phyloP scores from a whole-genome alignment of 2,797 vertebrate species.

The Poeciliopsis presidionis region DNA sequence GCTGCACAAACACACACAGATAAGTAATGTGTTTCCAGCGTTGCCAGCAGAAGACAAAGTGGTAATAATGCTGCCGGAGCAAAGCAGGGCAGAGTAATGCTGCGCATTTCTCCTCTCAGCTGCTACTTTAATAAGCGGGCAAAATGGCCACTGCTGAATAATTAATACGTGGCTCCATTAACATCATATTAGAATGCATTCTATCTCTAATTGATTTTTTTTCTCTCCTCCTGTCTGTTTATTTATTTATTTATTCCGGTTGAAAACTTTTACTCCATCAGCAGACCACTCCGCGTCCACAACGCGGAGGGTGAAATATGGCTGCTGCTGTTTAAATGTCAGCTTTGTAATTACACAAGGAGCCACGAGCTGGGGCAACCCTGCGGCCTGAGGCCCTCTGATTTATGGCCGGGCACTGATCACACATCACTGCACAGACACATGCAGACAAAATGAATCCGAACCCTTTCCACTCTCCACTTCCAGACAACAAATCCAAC shows the following conservation, averaged over 20 bases:
- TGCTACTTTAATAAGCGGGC: conserved; percentile 85
- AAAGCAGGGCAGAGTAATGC: conserved; percentile 71
- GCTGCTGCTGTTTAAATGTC: conserved; percentile 82
- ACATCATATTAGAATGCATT: conserved; percentile 86
- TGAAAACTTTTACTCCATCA: conserved; percentile 77
- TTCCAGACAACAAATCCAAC: conserved; percentile 25
- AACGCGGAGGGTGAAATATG: conserved; percentile 74
- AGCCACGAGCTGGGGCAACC: conserved; percentile 70
- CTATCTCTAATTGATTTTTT: conserved; percentile 81
- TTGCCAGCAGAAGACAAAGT: conserved; percentile 40
- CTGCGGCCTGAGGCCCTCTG: conserved; percentile 66
- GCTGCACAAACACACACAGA: conserved; percentile 30
- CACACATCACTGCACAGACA: conserved; percentile 58
- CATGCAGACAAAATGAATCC: conserved; percentile 53
- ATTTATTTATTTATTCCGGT: conserved; percentile 51
- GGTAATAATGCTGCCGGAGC: conserved; percentile 68
- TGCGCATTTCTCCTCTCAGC: conserved; percentile 79
- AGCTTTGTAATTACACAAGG: conserved; percentile 82
- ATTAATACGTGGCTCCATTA: conserved; percentile 87
- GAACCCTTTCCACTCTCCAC: conserved; percentile 18
- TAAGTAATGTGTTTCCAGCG: conserved; percentile 21
- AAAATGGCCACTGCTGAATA: conserved; percentile 86
- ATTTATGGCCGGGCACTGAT: conserved; percentile 74
- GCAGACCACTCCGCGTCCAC: conserved; percentile 66
- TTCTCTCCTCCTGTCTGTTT: conserved; percentile 25